phyloP scores from a whole-genome alignment of 2,888 invertebrate species.

The Mesorhabditis spiculigera region DNA sequence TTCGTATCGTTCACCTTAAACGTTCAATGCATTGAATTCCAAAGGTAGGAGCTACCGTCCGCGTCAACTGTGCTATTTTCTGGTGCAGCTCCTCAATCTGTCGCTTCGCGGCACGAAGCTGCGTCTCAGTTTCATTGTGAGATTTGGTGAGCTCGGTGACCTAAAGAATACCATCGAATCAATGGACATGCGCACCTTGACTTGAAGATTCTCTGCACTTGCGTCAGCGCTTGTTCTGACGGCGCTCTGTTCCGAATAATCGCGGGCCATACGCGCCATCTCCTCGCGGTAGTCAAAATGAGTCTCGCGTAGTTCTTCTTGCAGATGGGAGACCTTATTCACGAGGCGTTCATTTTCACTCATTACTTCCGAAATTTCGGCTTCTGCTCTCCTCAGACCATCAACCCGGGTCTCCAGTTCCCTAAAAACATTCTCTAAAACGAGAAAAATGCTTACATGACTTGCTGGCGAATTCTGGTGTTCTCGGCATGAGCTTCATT shows the following conservation, averaged over 20 bases:
- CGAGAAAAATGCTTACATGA: too few species aligned
- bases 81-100: conserved; percentile 1
- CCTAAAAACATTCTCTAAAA: too few species aligned
- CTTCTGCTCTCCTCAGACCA: background rate
- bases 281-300: conserved; percentile 37
- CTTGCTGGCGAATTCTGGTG: too few species aligned
- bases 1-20: background rate
- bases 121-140: background rate
- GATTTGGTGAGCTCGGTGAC: background rate
- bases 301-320: conserved; percentile 36
- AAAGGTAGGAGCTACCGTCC: background rate
- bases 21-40: background rate
- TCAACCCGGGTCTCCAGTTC: too few species aligned
- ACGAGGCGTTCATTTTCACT: conserved; percentile 19
- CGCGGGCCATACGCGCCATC: conserved; percentile 21
- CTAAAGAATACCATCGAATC: background rate
- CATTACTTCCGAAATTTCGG: conserved; percentile 8
- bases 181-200: background rate
- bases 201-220: background rate
- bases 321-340: conserved; percentile 20
- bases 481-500: too few species aligned
- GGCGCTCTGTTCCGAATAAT: conserved; percentile 8
- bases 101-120: background rate
- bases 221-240: background rate
- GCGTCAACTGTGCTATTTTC: background rate